These are phyloP conservation scores for human (Homo sapiens) DNA, from an alignment of 2,113 vertebrate species.

Conservation along the genomic window DNA sequence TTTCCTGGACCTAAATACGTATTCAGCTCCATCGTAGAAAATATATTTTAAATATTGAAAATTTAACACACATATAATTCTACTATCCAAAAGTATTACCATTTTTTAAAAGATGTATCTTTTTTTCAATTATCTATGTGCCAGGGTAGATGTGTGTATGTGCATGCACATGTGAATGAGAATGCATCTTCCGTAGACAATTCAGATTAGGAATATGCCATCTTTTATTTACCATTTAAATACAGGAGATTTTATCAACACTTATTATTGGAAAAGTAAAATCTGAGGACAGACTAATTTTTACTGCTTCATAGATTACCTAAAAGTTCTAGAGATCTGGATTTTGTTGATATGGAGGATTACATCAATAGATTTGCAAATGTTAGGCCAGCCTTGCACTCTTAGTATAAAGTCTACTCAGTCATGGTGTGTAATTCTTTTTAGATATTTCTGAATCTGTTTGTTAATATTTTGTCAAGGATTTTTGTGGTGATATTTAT, in stretches of 20 bases:
- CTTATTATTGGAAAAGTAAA: neutral
- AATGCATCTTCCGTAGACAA: neutral
- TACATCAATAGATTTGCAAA: neutral
- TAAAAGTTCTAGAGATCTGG: neutral
- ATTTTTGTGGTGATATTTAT: neutral
- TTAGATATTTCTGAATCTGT: neutral
- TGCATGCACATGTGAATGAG: neutral
- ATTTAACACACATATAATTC: neutral
- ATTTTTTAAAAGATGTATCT: neutral
- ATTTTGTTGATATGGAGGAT: neutral
- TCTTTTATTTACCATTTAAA: slow-evolving; percentile 6
- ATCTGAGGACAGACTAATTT: neutral
- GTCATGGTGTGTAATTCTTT: neutral
- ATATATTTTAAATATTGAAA: slow-evolving; percentile 17
- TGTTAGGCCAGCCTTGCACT: neutral
- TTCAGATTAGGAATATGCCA: neutral
- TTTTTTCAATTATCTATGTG: neutral
- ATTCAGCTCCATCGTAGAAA: neutral
- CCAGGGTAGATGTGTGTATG: neutral
- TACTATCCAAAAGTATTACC: neutral
- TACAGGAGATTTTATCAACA: neutral
- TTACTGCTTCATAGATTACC: neutral
- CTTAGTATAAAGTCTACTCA: neutral
- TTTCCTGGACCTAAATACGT: slow-evolving; percentile 29
- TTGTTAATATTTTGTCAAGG: slow-evolving; percentile 22